phyloP scores from a whole-genome alignment of 1,140 invertebrate genomes.

The Plodia interpunctella region DNA sequence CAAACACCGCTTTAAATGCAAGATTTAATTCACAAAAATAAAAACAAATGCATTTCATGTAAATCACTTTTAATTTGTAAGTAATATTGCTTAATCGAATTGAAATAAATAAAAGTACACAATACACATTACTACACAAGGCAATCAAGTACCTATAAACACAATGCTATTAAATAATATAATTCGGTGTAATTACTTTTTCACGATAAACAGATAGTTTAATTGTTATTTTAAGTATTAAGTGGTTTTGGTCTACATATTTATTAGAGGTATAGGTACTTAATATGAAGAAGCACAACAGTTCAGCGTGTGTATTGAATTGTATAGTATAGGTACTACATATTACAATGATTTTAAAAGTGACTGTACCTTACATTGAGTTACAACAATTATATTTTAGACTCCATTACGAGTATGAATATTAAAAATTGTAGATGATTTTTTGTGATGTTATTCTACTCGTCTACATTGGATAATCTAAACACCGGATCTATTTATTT shows the following conservation, averaged over 20 bases:
- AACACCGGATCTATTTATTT: slow-evolving; percentile 26
- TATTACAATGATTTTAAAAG: slow-evolving; percentile 8
- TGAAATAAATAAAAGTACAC: slow-evolving; percentile 67
- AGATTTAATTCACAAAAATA: neutral
- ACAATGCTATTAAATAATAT: slow-evolving; percentile 26
- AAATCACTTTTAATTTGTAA: slow-evolving; percentile 65
- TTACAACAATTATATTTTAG: slow-evolving; percentile 17
- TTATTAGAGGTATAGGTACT: too few species aligned
- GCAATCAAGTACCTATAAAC: slow-evolving; percentile 48
- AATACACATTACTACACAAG: slow-evolving; percentile 56
- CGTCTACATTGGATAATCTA: slow-evolving; percentile 25
- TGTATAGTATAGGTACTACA: slow-evolving; percentile 5
- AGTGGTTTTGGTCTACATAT: too few species aligned
- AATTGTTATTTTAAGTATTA: too few species aligned
- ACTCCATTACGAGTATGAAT: slow-evolving; percentile 20
- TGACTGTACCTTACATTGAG: slow-evolving; percentile 18
- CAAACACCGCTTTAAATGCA: too few species aligned
- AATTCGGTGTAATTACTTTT: too few species aligned
- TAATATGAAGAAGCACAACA: too few species aligned
- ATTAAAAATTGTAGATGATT: slow-evolving; percentile 19
- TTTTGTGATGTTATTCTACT: slow-evolving; percentile 19
- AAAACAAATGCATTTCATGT: slow-evolving; percentile 33
- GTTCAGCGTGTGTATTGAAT: too few species aligned
- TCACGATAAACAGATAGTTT: too few species aligned
- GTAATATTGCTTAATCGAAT: slow-evolving; percentile 71